phyloP scores from a whole-genome alignment of 2,113 vertebrate genomes.

The Scomber colias region DNA sequence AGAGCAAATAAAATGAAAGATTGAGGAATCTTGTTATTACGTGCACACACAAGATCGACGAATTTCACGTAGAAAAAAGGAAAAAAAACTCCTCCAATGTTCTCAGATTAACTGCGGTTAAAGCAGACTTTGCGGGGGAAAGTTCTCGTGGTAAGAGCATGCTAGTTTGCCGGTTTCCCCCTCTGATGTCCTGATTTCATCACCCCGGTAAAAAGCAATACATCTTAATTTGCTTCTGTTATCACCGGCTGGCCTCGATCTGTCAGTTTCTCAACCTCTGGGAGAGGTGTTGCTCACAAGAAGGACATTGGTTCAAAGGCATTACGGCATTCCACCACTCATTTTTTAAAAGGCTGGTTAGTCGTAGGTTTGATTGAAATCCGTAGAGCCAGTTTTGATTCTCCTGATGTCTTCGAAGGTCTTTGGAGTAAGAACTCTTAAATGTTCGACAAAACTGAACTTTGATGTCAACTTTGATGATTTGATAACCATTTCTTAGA shows the following conservation, averaged over 20 bases:
- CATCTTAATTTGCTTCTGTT: conserved; percentile 79
- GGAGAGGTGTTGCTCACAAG: conserved; percentile 64
- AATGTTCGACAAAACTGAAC: background rate
- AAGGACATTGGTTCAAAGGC: conserved; percentile 75
- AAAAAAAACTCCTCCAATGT: conserved; percentile 15
- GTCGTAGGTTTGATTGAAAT: conserved; percentile 38
- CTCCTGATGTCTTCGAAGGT: conserved; percentile 10
- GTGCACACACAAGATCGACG: background rate
- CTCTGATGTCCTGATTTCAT: conserved; percentile 78
- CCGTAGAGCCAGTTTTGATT: background rate
- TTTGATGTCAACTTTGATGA: conserved; percentile 32
- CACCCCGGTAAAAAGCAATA: conserved; percentile 71
- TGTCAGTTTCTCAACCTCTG: conserved; percentile 74
- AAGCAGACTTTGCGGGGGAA: conserved; percentile 30
- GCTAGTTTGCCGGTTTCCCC: conserved; percentile 56
- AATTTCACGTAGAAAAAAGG: conserved; percentile 22
- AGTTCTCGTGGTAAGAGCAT: conserved; percentile 25
- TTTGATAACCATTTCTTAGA: background rate
- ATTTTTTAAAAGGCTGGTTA: conserved; percentile 15
- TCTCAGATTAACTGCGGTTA: conserved; percentile 31
- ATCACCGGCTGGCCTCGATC: conserved; percentile 75
- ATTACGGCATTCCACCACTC: conserved; percentile 33
- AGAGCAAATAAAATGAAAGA: conserved; percentile 69
- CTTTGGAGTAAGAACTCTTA: background rate
- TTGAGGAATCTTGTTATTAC: conserved; percentile 41